Evolutionary conservation across 2,113 vertebrate genomes (phyloP).

Genomic region (Dipodomys spectabilis): DNA sequence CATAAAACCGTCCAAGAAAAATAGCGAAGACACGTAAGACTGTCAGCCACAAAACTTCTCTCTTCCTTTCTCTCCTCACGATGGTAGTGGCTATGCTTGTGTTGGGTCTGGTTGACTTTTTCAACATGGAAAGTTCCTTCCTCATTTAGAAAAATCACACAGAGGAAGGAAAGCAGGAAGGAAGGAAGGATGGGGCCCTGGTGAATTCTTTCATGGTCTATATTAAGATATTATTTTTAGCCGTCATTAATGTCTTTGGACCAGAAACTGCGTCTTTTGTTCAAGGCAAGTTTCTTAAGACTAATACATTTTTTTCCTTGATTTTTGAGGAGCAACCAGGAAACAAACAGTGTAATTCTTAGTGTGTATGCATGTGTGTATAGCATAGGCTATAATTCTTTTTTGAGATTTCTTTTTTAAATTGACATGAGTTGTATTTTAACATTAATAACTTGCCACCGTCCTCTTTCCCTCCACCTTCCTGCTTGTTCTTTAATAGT

Average conservation of each 20-base stretch:
- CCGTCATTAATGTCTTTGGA: not conserved
- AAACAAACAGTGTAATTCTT: not conserved
- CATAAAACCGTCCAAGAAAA: not conserved
- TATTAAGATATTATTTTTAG: constrained; percentile 46
- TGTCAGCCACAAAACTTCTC: not conserved
- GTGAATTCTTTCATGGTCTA: not conserved
- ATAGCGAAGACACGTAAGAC: not conserved
- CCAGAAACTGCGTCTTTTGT: constrained; percentile 29
- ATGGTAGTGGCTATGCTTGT: no score
- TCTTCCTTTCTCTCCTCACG: not conserved
- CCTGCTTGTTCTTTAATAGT: no score
- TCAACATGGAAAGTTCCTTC: not conserved
- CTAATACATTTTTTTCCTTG: not conserved
- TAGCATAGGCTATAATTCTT: no score
- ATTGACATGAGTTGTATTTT: no score
- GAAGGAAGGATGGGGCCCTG: not conserved
- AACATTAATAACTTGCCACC: no score
- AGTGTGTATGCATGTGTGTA: no score
- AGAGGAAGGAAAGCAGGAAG: no score
- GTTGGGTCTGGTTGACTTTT: not conserved
- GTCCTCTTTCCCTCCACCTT: no score
- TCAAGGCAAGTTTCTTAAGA: not conserved
- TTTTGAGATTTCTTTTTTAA: no score
- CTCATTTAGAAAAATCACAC: constrained; percentile 42
- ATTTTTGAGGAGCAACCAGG: not conserved